Base-by-base conservation (phyloP, 2,113 vertebrate genomes). In the Herpetotheres cachinnans region DNA sequence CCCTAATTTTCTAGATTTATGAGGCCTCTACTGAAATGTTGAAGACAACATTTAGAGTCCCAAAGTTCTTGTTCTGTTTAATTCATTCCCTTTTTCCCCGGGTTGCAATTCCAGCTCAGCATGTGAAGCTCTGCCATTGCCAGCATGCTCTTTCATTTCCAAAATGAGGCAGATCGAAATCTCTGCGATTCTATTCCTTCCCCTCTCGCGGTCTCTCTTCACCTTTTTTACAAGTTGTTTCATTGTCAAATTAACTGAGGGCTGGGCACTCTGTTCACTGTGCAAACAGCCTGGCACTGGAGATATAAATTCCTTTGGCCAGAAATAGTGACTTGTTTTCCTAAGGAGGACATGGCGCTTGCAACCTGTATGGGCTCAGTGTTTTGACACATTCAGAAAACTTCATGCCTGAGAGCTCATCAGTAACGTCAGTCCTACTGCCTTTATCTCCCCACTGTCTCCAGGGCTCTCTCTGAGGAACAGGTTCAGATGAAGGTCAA, bases 31-130 rank as follows among this genome's bases (percentile, higher is more conserved):
- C 77, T 89, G 93, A 95, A 92, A 66, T 77, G 88, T 70, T 73
- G 95, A 95, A 97, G 96, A 95, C 97, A 97, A 95, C 91, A 54
- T 96, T 97, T 95, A 95, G 84, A 94, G 94, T 93, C 97, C 95
- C 96, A 93, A 93, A 32, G 90, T 94, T 97, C 95, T 95, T 94
- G 95, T 92, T 96, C 93, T 95, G 93, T 90, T 93, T 95, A 97
- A 98, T 96, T 94, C 92, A 73, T 95, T 92, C 96, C 95, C 91
- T 66, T 95, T 93, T 87, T 90, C 89, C 83, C 74, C 0, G 81
- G 54, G 80, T 72, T 96, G 74, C 2, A 20, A 94, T 96, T 97
- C 96, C 95, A 96, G 91, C 95, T 95, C 97, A 94, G 88, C 94
- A 71, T 93, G 97, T 93, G 81, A 77, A 93, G 82, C 70, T 66